Evolutionary conservation across 64 coral and sea anemone genomes (phyloP).

Genomic region (Montipora efflorescens): DNA sequence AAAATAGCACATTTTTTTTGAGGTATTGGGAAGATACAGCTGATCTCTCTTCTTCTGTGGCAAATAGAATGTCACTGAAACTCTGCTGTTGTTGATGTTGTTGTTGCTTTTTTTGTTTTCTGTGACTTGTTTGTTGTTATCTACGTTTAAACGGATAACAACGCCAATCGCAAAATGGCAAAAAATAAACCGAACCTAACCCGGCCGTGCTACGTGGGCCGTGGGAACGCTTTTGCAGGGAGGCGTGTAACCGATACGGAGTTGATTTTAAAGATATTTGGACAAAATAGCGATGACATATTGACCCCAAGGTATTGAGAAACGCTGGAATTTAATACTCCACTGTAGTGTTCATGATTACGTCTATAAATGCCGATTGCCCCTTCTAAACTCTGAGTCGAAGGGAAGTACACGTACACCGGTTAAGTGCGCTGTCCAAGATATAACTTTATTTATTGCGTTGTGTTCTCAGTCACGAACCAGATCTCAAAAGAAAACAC

Average conservation of each 20-base stretch:
- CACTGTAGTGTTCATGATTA: not conserved
- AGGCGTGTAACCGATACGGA: not conserved
- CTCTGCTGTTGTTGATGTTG: too few relatives aligned
- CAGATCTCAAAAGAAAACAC: not conserved
- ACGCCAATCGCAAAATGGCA: not conserved
- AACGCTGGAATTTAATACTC: slow-evolving; percentile 5
- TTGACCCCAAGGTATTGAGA: not conserved
- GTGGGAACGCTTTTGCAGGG: not conserved
- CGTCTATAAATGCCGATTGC: not conserved
- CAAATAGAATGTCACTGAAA: too few relatives aligned
- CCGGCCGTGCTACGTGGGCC: not conserved
- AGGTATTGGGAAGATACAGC: too few relatives aligned
- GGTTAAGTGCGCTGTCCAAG: not conserved
- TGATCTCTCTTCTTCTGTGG: too few relatives aligned
- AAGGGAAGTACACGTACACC: too few relatives aligned
- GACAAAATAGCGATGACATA: not conserved
- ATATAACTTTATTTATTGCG: not conserved
- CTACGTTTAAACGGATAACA: too few relatives aligned
- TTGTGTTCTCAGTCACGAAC: not conserved
- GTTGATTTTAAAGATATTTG: slow-evolving; percentile 19
- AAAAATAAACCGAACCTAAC: too few relatives aligned
- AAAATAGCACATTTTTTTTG: too few relatives aligned
- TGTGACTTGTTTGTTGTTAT: too few relatives aligned
- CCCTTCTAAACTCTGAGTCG: too few relatives aligned
- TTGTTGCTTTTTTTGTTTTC: too few relatives aligned